A percentile compares a stretch with the other conserved stretches of the same genome.
phyloP scores from a whole-genome alignment of 2,113 vertebrate genomes.

The Coregonus clupeaformis region DNA sequence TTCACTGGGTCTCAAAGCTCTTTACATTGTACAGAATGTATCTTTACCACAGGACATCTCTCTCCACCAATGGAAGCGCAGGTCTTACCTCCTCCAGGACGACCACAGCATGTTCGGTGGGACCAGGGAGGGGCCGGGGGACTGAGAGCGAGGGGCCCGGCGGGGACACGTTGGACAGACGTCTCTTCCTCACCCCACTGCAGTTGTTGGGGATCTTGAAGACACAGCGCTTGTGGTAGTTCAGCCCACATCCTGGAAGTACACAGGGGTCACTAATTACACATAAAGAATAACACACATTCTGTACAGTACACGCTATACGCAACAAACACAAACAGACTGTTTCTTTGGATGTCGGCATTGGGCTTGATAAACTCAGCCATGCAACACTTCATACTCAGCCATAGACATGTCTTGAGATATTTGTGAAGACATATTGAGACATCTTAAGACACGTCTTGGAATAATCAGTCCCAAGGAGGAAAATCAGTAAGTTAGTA shows the following conservation, averaged over 20 bases:
- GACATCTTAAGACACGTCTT: no score
- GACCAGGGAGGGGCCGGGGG: conserved; percentile 78
- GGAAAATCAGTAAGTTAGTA: no score
- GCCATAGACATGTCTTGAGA: no score
- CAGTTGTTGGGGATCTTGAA: conserved; percentile 99
- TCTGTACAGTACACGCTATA: no score
- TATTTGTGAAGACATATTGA: no score
- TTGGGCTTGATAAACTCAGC: no score
- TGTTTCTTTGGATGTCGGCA: no score
- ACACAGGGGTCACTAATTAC: conserved; percentile 6
- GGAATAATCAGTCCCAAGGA: no score
- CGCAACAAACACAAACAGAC: no score
- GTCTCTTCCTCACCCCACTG: conserved; percentile 90
- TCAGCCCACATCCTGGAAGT: conserved; percentile 89
- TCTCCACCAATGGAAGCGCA: background rate
- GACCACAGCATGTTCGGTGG: conserved; percentile 74
- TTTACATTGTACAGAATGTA: background rate
- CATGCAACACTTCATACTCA: no score
- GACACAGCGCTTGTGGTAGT: conserved; percentile 98
- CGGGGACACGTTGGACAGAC: conserved; percentile 91
- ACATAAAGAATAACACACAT: background rate
- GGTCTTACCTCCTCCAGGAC: conserved; percentile 85
- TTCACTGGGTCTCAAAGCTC: background rate
- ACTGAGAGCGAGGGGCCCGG: conserved; percentile 87
- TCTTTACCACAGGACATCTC: background rate